Conservation (phyloP, 2,888 invertebrate species). For the Dicycla oo region DNA sequence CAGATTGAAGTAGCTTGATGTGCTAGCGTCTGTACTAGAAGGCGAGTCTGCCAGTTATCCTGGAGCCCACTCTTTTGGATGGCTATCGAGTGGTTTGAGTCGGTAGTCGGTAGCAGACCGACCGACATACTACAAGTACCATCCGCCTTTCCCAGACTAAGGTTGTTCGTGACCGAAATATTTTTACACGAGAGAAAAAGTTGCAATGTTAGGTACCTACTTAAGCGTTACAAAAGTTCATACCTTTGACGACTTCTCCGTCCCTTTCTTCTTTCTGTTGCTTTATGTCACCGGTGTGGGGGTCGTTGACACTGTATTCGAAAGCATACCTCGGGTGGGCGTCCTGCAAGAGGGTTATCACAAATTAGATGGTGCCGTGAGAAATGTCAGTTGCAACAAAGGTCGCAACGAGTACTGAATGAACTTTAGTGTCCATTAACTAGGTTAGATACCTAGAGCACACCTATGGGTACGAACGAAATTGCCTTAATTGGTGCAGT, state of each 20-base stretch:
- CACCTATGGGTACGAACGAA: slow-evolving; percentile 18
- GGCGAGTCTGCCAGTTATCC: background rate
- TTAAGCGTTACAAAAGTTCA: slow-evolving; percentile 25
- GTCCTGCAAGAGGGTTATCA: slow-evolving; percentile 85
- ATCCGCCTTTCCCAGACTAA: background rate
- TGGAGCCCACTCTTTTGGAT: background rate
- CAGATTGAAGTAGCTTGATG: no score
- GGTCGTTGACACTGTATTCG: slow-evolving; percentile 94
- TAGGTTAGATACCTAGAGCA: slow-evolving; percentile 39
- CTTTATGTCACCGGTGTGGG: slow-evolving; percentile 93
- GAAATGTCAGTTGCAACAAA: slow-evolving; percentile 73
- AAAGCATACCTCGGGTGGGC: slow-evolving; percentile 93
- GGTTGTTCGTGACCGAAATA: background rate
- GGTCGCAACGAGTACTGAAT: slow-evolving; percentile 65
- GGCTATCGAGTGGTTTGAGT: background rate
- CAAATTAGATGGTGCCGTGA: slow-evolving; percentile 73
- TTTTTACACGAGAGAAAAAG: background rate
- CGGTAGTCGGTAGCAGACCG: no score
- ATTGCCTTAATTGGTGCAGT: slow-evolving; percentile 21
- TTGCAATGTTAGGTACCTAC: background rate
- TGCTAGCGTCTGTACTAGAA: no score
- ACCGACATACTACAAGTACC: no score
- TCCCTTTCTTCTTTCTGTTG: slow-evolving; percentile 93
- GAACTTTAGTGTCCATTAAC: slow-evolving; percentile 62
- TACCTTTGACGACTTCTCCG: slow-evolving; percentile 93